Base-by-base conservation (phyloP, 1,140 invertebrate genomes). In the Campodea augens region DNA sequence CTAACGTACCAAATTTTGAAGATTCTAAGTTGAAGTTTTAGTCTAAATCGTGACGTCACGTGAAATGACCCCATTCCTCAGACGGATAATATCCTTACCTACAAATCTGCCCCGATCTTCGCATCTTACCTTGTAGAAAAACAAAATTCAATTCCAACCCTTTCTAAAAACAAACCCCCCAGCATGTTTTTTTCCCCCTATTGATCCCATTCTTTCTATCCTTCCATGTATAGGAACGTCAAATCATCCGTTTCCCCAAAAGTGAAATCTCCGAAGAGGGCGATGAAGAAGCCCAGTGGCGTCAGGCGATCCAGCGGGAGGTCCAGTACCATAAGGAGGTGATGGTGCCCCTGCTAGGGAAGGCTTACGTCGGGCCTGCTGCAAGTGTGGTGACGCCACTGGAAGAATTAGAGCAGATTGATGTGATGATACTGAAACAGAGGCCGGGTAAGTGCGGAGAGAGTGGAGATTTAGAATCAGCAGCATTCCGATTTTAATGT, bases 171-270 rank as follows among this genome's bases (percentile, higher is more conserved):
- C n/a, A n/a, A n/a, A n/a, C n/a, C n/a, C n/a, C n/a, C n/a, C n/a
- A n/a, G n/a, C n/a, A n/a, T n/a, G n/a, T n/a, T n/a, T n/a, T n/a
- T n/a, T n/a, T n/a, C n/a, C n/a, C n/a, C n/a, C n/a, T n/a, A n/a
- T n/a, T n/a, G n/a, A n/a, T n/a, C n/a, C n/a, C 0, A 27, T 5
- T 27, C 24, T 3, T n/a, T 21, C 15, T 43, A 19, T 49, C 20
- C 18, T 18, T 50, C 51, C 49, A 27, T 44, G 57, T 56, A 25
- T 52, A 68, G 65, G 59, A 63, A 25, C 49, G 50, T 24, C 59
- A 55, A 20, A 54, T 69, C 37, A 55, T 69, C 46, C 57, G 66
- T 44, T 63, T 61, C 52, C 62, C 53, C 52, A 69, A 66, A 52
- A 58, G 51, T 38, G 36, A 47, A 12, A 43, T n/a, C n/a, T 41